These are phyloP conservation scores for Xenopus tropicalis DNA, from an alignment of 2,113 vertebrate genomes.

Conservation along the genomic window DNA sequence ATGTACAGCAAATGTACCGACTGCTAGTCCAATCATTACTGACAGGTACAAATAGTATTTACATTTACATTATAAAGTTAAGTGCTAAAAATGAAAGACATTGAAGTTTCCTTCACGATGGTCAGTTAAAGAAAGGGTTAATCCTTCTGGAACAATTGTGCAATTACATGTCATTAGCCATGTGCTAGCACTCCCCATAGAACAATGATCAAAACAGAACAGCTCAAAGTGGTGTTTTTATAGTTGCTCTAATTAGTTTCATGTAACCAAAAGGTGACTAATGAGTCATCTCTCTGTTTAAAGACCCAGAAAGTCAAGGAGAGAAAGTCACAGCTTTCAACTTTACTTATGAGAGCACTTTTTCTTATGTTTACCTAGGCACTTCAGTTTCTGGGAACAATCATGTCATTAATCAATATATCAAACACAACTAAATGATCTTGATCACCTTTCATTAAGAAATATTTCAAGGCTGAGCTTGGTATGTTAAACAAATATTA, in stretches of 20 bases:
- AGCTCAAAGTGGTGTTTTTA: conserved; percentile 19
- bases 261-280: conserved; percentile 27
- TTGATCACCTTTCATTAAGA: background rate
- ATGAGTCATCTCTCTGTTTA: conserved; percentile 14
- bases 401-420: conserved; percentile 11
- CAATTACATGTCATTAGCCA: conserved; percentile 28
- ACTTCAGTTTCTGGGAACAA: conserved; percentile 4
- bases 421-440: background rate
- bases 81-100: no score
- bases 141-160: conserved; percentile 8
- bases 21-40: no score
- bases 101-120: no score
- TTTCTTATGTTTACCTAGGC: background rate
- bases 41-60: no score
- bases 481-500: no score
- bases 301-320: conserved; percentile 8
- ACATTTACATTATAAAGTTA: no score
- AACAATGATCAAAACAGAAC: conserved; percentile 5
- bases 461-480: background rate
- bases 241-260: conserved; percentile 15
- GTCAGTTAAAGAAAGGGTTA: no score
- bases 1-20: no score
- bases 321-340: conserved; percentile 4
- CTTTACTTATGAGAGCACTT: conserved; percentile 6
- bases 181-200: conserved; percentile 24